Base-by-base conservation (phyloP, 2,888 invertebrate species). In the Notodonta ziczac region DNA sequence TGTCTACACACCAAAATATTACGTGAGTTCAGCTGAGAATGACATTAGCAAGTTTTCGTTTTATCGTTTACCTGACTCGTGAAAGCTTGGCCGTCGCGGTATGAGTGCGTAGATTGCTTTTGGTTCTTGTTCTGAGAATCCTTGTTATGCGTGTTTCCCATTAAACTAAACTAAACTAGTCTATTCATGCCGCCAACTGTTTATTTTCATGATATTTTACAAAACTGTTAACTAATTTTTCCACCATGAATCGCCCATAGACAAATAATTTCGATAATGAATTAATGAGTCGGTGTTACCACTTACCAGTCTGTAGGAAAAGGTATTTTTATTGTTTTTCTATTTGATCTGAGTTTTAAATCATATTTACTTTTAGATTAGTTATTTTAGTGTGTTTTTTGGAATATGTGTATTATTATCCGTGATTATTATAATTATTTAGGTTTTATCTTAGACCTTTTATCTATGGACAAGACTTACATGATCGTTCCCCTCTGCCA, bases 41-140 rank as follows among this genome's bases (percentile, higher is more conserved):
- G 93, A 93, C 93, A 93, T 89, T 91, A 87, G 89, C 92, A 91
- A 92, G 87, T 91, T 92, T 92, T 88, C 84, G 74, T 84, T 87
- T 83, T 79, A 84, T 84, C 82, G 81, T 81, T 84, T 42, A 93
- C 93, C 90, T 93, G 93, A 82, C 92, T 93, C 65, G 90, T 83
- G 78, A 89, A 91, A 69, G 87, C 83, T 85, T 90, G 90, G 70
- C 83, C 86, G 80, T 91, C 89, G 73, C 88, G 86, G 72, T 87
- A 80, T 78, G 85, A 77, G 70, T 83, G 79, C 70, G 82, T 68
- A 69, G 85, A 79, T 81, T 84, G 85, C 61, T 88, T 89, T 70
- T 83, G 82, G 76, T 83, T 84, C 73, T 79, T 85, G 73, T 82
- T 68, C 63, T 84, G 81, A 77, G 74, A 83, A 73, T 73, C 85